phyloP scores from a whole-genome alignment of 2,113 vertebrate genomes.

The Panthera uncia region DNA sequence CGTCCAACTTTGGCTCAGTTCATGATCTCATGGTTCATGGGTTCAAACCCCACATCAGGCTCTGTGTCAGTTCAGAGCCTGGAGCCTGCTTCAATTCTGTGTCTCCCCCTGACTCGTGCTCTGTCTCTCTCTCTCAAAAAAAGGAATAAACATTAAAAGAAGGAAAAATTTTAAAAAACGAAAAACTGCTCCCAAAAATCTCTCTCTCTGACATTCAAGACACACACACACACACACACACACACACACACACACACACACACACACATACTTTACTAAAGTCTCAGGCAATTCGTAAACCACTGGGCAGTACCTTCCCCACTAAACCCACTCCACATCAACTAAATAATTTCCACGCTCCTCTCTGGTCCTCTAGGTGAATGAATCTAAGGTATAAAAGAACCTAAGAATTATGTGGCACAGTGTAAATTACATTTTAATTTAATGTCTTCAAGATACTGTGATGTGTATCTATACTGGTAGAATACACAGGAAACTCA shows the following conservation, averaged over 20 bases:
- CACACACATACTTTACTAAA: neutral
- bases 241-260: neutral
- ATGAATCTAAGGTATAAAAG: neutral
- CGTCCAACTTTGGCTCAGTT: no score
- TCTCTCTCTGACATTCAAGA: neutral
- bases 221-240: neutral
- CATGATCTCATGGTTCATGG: no score
- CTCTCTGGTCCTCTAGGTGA: neutral
- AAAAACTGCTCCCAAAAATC: neutral
- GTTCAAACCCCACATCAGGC: no score
- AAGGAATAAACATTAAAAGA: no score
- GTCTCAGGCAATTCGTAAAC: neutral
- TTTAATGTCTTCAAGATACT: neutral
- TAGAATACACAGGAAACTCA: neutral
- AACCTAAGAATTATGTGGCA: neutral
- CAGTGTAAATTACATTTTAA: slow-evolving; percentile 13
- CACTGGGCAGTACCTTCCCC: neutral
- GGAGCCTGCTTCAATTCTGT: no score
- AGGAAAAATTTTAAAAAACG: no score
- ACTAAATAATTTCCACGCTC: neutral
- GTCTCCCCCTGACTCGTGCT: no score
- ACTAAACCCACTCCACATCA: neutral
- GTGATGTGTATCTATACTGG: neutral
- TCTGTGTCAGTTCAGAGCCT: no score
- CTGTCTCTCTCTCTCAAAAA: no score